Percentiles rank a stretch among this genome's conserved stretches.
phyloP scores from a whole-genome alignment of 2,888 invertebrate genomes.

The Eretmocerus hayati region DNA sequence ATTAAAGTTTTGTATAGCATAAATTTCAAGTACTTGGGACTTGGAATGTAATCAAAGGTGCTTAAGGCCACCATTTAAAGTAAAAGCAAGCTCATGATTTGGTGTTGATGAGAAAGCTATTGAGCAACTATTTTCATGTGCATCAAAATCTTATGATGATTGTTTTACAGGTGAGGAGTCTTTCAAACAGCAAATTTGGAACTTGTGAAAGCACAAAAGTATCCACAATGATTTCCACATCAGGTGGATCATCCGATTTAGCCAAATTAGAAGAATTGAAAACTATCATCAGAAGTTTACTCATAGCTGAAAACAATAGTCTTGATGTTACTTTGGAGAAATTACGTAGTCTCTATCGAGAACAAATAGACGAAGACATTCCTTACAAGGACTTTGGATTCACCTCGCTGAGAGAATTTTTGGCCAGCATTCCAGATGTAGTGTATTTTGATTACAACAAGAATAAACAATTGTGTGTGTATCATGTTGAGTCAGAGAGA shows the following conservation, averaged over 20 bases:
- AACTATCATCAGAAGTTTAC: constrained; percentile 4
- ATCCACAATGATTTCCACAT: not conserved
- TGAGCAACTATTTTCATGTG: too few species aligned
- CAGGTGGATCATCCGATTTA: constrained; percentile 1
- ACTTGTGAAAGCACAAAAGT: too few species aligned
- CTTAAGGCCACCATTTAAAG: too few species aligned
- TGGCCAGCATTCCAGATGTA: constrained; percentile 10
- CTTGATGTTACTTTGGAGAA: constrained; percentile 1
- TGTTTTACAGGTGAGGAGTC: too few species aligned
- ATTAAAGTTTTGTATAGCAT: too few species aligned
- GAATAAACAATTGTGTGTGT: constrained; percentile 6
- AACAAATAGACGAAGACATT: constrained; percentile 3
- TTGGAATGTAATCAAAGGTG: too few species aligned
- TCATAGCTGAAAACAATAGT: constrained; percentile 6
- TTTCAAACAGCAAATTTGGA: too few species aligned
- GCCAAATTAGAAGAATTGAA: constrained; percentile 6
- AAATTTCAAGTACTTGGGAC: too few species aligned
- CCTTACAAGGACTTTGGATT: constrained; percentile 14
- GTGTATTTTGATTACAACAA: not conserved
- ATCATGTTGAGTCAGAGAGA: constrained; percentile 8
- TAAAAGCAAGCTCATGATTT: too few species aligned
- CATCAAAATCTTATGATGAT: too few species aligned
- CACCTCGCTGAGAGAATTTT: constrained; percentile 13
- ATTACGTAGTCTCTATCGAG: constrained; percentile 6
- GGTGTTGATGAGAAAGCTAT: too few species aligned